These are phyloP conservation scores for Diachrysia chrysitis DNA, from an alignment of 2,888 invertebrate genomes.

Conservation along the genomic window DNA sequence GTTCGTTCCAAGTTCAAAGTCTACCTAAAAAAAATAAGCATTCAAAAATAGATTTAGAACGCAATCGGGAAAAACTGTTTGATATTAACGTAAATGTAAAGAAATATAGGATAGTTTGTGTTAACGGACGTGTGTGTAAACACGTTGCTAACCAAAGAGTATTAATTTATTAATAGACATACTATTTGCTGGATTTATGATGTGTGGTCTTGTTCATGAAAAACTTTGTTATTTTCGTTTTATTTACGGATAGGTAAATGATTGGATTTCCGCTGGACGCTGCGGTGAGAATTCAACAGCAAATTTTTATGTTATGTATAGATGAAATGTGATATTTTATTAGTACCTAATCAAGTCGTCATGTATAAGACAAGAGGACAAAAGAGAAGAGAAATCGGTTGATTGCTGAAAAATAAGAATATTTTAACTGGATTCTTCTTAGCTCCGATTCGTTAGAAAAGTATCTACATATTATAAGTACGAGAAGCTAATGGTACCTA, in stretches of 20 bases:
- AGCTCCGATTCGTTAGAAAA: no score
- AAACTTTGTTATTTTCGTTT: background rate
- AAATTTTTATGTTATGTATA: no score
- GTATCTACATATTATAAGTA: no score
- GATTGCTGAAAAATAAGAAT: no score
- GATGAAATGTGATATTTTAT: no score
- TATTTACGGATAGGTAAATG: background rate
- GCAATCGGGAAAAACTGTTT: conserved; percentile 25
- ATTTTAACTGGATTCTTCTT: no score
- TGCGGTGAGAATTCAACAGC: no score
- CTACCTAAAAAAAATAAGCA: background rate
- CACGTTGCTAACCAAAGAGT: conserved; percentile 18
- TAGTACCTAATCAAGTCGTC: no score
- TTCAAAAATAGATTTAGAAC: conserved; percentile 15
- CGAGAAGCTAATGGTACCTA: no score
- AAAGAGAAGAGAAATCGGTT: no score
- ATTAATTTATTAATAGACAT: conserved; percentile 16
- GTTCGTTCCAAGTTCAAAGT: conserved; percentile 24
- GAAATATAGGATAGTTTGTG: conserved; percentile 32
- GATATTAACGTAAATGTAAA: conserved; percentile 30
- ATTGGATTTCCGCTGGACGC: background rate
- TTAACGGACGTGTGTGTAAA: conserved; percentile 31
- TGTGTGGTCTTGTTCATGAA: background rate
- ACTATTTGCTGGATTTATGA: conserved; percentile 2
- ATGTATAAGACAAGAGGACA: no score